Evolutionary conservation across 2,113 vertebrate genomes (phyloP), one percentile per base, ranked within the genome.

Genomic region (Typhlomys cinereus): DNA sequence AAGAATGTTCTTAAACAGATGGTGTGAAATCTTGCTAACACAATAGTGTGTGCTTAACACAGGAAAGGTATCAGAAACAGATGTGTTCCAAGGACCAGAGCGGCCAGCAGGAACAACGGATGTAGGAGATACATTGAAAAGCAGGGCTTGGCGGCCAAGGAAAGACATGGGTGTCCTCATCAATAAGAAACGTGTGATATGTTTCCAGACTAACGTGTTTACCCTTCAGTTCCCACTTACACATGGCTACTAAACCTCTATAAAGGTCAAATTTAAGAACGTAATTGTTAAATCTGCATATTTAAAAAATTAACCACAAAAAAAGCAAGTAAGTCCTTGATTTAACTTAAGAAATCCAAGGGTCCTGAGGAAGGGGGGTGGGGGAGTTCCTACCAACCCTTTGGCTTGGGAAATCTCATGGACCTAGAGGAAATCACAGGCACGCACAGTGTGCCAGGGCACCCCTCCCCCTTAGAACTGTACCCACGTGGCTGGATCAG

Each of bases 21-120:
- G 95, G 95, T 97, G 96, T 96, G 95, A 97, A 97, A 97, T 94
- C 95, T 96, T 93, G 44, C 96, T 96, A 97, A 97, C 95, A 95
- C 82, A 95, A 95, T 91, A 95, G 95, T 92, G 91, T 94, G 89
- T 92, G 95, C 92, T 96, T 92, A 76, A 95, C 88, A 95, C 86
- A 88, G 70, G 84, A 92, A 91, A 54, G 75, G 29, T 88, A 97
- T 97, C 90, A 94, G 94, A 97, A 97, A 94, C 97, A 98, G 94
- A 97, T 97, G 97, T 97, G 82, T 48, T 91, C 52, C 73, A 95
- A 93, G 93, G 96, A 96, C 96, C 93, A 84, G 89, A 92, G 82
- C 62, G 95, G 78, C 95, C 95, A 94, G 91, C 66, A 95, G 94
- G 92, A 97, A 97, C 92, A 96, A 96, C 93, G 96, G 97, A 95